Percentiles rank a stretch among this genome's conserved stretches.
These are phyloP conservation scores for Acipenser ruthenus DNA, from an alignment of 2,797 vertebrate genomes.

Conservation along the genomic window DNA sequence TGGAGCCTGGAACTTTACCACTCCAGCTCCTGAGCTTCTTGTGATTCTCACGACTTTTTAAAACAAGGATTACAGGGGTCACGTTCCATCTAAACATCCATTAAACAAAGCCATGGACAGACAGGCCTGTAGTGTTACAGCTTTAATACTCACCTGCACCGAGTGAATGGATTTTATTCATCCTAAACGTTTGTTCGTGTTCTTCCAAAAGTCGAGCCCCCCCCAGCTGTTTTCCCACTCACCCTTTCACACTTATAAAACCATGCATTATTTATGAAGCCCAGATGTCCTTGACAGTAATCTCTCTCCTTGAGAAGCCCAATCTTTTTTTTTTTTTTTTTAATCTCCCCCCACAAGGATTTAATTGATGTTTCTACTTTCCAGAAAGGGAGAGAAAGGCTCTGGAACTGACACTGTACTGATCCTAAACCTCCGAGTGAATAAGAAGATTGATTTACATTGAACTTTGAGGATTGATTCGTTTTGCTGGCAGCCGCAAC, in stretches of 20 bases:
- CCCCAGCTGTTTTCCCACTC: slow-evolving; percentile 18
- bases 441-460: slow-evolving; percentile 5
- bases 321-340: slow-evolving; percentile 10
- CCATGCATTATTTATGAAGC: slow-evolving; percentile 28
- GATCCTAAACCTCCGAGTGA: slow-evolving; percentile 8
- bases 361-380: slow-evolving; percentile 22
- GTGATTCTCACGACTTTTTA: slow-evolving; percentile 12
- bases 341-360: slow-evolving; percentile 9
- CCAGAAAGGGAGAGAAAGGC: slow-evolving; percentile 7
- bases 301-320: slow-evolving; percentile 17
- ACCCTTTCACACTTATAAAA: slow-evolving; percentile 13
- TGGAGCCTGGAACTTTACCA: not conserved
- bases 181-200: slow-evolving; percentile 14
- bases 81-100: slow-evolving; percentile 22
- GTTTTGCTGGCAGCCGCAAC: not conserved
- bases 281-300: slow-evolving; percentile 18
- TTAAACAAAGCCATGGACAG: slow-evolving; percentile 26
- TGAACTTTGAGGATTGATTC: slow-evolving; percentile 8
- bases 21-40: not conserved
- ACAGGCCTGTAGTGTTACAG: slow-evolving; percentile 12
- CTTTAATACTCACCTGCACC: slow-evolving; percentile 9
- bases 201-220: not conserved
- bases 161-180: slow-evolving; percentile 13
- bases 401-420: not conserved
- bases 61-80: slow-evolving; percentile 8